Base-by-base conservation (phyloP, 2,113 vertebrate species). In the Bubo scandiacus region DNA sequence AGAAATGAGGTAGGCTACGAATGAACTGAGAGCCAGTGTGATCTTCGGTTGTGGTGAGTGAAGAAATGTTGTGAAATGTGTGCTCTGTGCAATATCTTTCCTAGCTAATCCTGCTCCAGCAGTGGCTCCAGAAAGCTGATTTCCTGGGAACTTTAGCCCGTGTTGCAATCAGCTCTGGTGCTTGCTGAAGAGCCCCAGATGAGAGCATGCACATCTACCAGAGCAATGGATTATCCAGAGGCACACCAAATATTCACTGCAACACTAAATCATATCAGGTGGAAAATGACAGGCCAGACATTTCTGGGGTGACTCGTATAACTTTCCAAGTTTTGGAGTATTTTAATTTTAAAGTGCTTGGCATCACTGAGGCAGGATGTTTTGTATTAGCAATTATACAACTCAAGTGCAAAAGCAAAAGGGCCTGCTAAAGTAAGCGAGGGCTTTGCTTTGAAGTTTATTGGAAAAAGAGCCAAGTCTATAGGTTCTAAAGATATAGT, bases 351-450 rank as follows among this genome's bases (percentile, higher is more conserved):
- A 43, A 90, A 86, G 51, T 67, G 52, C 61, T 81, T 92, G 72
- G 80, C 75, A 86, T 52, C 12, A 3, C 3, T 40, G 57, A 92
- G 63, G 52, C 82, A 72, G 59, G 88, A 93, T 86, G 65, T 67
- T 92, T 97, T 92, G 95, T 83, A 86, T 91, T 86, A 94, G 63
- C 85, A 88, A 92, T 92, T 90, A 81, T 30, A 84, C 38, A 92
- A 43, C 34, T 73, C 42, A 51, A 90, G 61, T 74, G 82, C 63
- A 78, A 87, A 86, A 95, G 63, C 29, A 78, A 93, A 75, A 95
- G 43, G 51, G 20, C 52, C 67, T 86, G 63, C 61, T 86, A 45
- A 93, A 96, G 51, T 68, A 80, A 90, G 42, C 0, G 4, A 90
- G 58, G 38, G 14, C 27, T 94, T 90, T 26, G 1, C 80, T 90